A percentile compares a stretch with the other conserved stretches of the same genome.
Conservation (phyloP, 2,797 vertebrate genomes). For the Schizothorax lantsangensis region DNA sequence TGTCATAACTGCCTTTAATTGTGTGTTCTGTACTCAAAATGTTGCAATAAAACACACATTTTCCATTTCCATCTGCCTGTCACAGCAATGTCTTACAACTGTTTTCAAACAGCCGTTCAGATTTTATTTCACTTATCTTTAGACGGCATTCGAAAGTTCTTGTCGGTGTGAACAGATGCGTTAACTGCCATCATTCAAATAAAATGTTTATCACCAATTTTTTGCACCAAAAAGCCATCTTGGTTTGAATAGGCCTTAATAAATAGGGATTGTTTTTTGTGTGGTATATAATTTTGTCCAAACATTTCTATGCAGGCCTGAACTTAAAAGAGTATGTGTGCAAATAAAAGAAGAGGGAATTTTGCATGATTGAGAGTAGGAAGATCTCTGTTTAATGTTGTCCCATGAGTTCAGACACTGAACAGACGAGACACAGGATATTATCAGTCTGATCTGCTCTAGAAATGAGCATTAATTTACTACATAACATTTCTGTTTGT, state of each 20-base stretch:
- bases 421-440: not conserved
- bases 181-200: not conserved
- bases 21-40: not conserved
- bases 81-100: not conserved
- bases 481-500: not conserved
- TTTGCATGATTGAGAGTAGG: not conserved
- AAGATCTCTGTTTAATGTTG: not conserved
- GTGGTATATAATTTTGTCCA: conserved; percentile 19
- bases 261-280: conserved; percentile 10
- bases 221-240: not conserved
- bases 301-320: conserved; percentile 37
- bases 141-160: not conserved
- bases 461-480: not conserved
- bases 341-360: conserved; percentile 18
- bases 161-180: not conserved
- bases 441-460: not conserved
- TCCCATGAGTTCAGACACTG: conserved; percentile 2
- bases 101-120: not conserved
- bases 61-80: not conserved
- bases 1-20: not conserved
- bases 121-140: not conserved
- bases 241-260: not conserved
- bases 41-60: not conserved
- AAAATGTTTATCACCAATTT: not conserved
- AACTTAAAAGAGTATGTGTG: conserved; percentile 24